A percentile compares a stretch with the other conserved stretches of the same genome.
Conservation (phyloP, 2,888 invertebrate genomes). For the Napeogenes inachia region DNA sequence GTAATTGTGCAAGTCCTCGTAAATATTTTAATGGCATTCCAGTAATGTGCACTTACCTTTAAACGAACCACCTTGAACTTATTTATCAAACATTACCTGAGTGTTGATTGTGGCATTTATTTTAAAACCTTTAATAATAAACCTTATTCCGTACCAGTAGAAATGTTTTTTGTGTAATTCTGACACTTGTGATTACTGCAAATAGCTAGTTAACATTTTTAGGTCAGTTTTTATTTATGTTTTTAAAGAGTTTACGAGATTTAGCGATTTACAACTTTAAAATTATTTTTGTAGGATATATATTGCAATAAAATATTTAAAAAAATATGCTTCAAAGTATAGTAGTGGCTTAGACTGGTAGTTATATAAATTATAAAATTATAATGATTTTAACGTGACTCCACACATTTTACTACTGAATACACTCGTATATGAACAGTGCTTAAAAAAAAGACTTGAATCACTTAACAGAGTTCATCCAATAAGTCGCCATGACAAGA, state of each 20-base stretch:
- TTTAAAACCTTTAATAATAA: not conserved
- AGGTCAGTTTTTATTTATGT: not conserved
- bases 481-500: too few relatives aligned
- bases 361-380: not conserved
- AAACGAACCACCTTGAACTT: constrained; percentile 7
- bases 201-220: not conserved
- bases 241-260: not conserved
- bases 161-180: too few relatives aligned
- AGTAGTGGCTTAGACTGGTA: not conserved
- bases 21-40: not conserved
- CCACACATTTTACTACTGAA: too few relatives aligned
- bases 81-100: constrained; percentile 3
- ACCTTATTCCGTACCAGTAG: not conserved
- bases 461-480: too few relatives aligned
- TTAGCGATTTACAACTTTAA: not conserved
- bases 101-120: not conserved
- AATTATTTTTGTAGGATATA: not conserved
- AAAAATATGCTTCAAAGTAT: not conserved
- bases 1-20: not conserved
- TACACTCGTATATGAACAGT: too few relatives aligned
- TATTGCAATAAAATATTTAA: not conserved
- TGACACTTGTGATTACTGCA: not conserved
- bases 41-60: not conserved
- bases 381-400: not conserved
- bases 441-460: too few relatives aligned